Evolutionary conservation across 1,140 invertebrate genomes (phyloP).

Genomic region (Trachelipus rathkii): DNA sequence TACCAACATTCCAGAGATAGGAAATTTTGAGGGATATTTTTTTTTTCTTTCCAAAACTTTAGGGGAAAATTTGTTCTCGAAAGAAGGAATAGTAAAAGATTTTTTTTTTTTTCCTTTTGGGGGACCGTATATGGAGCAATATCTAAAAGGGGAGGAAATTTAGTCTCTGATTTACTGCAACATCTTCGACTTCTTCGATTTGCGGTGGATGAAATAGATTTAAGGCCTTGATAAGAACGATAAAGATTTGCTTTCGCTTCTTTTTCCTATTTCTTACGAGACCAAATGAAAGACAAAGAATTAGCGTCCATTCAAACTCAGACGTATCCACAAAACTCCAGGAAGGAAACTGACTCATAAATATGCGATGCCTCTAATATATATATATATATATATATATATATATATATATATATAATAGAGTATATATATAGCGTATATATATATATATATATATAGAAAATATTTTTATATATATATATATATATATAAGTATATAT

Average conservation of each 20-base stretch:
- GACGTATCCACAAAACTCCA: not conserved
- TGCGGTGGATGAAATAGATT: conserved; percentile 1
- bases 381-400: not conserved
- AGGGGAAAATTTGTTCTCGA: not conserved
- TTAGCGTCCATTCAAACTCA: not conserved
- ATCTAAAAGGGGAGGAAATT: not conserved
- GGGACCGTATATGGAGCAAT: not conserved
- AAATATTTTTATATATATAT: no score
- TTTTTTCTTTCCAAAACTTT: not conserved
- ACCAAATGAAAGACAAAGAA: not conserved
- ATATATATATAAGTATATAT: no score
- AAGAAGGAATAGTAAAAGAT: not conserved
- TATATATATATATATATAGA: no score
- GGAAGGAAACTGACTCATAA: not conserved
- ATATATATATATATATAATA: not conserved
- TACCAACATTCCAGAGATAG: not conserved
- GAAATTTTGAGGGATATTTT: not conserved
- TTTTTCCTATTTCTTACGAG: not conserved
- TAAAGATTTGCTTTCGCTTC: not conserved
- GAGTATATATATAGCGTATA: no score
- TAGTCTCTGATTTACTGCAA: not conserved
- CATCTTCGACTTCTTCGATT: not conserved
- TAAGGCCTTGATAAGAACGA: conserved; percentile 1
- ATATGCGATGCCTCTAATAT: not conserved
- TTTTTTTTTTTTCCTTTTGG: no score